A percentile compares a stretch with the other conserved stretches of the same genome.
Evolutionary conservation across 2,888 invertebrate genomes (phyloP).

Genomic region (Drosophila niveifrons): DNA sequence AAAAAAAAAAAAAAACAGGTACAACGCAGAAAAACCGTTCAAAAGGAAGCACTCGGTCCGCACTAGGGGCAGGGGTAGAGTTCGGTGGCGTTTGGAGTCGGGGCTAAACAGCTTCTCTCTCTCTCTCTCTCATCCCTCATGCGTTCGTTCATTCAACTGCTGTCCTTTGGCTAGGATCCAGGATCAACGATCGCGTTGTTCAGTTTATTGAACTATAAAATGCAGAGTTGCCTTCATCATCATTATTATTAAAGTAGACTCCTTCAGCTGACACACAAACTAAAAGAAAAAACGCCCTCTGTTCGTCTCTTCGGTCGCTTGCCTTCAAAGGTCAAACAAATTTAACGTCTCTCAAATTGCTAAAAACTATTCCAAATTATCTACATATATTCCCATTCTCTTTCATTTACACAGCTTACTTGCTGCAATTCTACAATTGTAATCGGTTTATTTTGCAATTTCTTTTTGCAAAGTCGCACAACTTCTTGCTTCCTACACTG

Average conservation of each 20-base stretch:
- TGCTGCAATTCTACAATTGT: background rate
- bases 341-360: background rate
- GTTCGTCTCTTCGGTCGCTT: background rate
- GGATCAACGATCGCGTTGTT: conserved; percentile 73
- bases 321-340: conserved; percentile 6
- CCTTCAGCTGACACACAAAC: conserved; percentile 25
- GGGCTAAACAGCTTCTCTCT: conserved; percentile 25
- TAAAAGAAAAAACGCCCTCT: background rate
- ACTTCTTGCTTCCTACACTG: too few species aligned
- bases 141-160: conserved; percentile 26
- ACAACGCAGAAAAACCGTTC: conserved; percentile 20
- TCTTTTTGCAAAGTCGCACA: too few species aligned
- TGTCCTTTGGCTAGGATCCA: conserved; percentile 49
- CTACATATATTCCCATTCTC: background rate
- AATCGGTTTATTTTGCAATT: background rate
- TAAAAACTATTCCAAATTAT: conserved; percentile 1
- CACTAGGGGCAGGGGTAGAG: background rate
- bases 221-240: conserved; percentile 26
- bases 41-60: conserved; percentile 4
- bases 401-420: too few species aligned
- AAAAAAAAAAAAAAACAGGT: too few species aligned
- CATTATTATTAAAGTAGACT: conserved; percentile 29
- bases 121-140: conserved; percentile 39
- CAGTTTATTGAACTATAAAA: conserved; percentile 77
- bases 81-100: too few species aligned